phyloP scores from a whole-genome alignment of 2,797 vertebrate genomes.

The Chaunax sp. region DNA sequence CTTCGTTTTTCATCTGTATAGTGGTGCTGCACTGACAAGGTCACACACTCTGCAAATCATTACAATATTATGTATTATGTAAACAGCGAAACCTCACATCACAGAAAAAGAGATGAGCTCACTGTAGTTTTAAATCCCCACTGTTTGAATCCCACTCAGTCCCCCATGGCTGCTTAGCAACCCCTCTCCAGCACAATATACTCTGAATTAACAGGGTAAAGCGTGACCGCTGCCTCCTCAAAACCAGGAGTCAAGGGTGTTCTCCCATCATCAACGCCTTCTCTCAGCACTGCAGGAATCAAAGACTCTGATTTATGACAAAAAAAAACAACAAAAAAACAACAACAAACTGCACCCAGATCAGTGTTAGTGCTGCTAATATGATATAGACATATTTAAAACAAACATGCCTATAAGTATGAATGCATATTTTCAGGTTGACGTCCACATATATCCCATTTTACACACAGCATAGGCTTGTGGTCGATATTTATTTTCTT shows the following conservation, averaged over 20 bases:
- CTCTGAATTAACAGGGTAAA: slow-evolving; percentile 82
- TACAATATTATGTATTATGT: slow-evolving; percentile 28
- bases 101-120: slow-evolving; percentile 59
- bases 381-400: no score
- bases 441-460: background rate
- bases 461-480: background rate
- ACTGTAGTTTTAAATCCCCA: slow-evolving; percentile 72
- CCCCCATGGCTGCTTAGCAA: slow-evolving; percentile 85
- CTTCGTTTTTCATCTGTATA: background rate
- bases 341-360: slow-evolving; percentile 15
- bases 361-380: background rate
- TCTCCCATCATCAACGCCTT: slow-evolving; percentile 71
- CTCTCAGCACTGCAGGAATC: slow-evolving; percentile 56
- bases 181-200: slow-evolving; percentile 82
- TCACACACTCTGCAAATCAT: slow-evolving; percentile 31
- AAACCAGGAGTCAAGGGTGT: slow-evolving; percentile 77
- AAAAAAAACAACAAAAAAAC: slow-evolving; percentile 41
- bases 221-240: slow-evolving; percentile 80
- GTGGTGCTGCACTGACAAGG: background rate
- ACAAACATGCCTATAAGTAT: no score
- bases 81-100: slow-evolving; percentile 47
- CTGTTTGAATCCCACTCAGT: slow-evolving; percentile 83
- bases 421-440: background rate
- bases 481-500: slow-evolving; percentile 29
- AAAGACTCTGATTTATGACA: slow-evolving; percentile 50